Evolutionary conservation across 1,140 invertebrate genomes (phyloP).

Genomic region (Parapsyche elsis): DNA sequence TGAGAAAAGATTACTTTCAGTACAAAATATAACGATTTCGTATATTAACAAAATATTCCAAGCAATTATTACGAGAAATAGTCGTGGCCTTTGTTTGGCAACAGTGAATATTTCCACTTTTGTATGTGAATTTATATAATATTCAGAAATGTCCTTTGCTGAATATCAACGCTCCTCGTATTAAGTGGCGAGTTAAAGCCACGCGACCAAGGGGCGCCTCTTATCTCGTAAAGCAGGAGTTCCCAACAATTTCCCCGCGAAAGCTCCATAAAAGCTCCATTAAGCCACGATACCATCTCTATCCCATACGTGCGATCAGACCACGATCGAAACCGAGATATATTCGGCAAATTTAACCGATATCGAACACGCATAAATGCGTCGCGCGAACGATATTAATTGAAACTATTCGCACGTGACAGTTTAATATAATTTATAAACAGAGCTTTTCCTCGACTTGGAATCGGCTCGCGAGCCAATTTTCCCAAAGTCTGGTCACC

Average conservation of each 20-base stretch:
- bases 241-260: not conserved
- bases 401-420: no score
- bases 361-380: not conserved
- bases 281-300: not conserved
- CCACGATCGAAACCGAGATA: not conserved
- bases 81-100: no score
- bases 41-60: no score
- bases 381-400: no score
- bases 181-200: not conserved
- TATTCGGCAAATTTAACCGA: not conserved
- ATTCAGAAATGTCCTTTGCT: not conserved
- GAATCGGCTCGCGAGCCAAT: no score
- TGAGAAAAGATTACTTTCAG: no score
- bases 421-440: no score
- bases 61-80: no score
- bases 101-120: no score
- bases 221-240: constrained; percentile 22
- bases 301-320: not conserved
- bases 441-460: no score
- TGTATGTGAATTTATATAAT: not conserved
- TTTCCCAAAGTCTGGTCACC: no score
- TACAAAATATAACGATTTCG: no score
- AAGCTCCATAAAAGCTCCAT: not conserved
- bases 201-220: constrained; percentile 22
- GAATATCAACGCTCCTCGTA: not conserved